Percentiles rank a stretch among this genome's conserved stretches.
These are phyloP conservation scores for Eciton burchellii DNA, from an alignment of 1,140 invertebrate genomes.

Conservation along the genomic window DNA sequence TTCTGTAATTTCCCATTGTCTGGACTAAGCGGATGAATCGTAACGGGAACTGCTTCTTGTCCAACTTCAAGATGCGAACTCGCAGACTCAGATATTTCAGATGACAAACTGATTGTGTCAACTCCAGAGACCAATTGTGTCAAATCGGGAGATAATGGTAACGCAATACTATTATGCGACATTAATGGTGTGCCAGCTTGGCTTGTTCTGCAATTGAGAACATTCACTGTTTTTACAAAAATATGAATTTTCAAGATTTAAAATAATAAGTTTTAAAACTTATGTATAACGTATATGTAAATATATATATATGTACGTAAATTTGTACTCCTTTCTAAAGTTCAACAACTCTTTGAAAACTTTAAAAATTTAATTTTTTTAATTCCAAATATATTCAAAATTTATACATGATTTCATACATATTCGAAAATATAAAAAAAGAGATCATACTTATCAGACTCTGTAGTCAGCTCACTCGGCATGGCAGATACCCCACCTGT, in stretches of 20 bases:
- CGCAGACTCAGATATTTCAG: slow-evolving; percentile 75
- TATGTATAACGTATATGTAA: too few species aligned
- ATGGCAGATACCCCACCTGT: slow-evolving; percentile 85
- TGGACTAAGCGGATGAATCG: slow-evolving; percentile 89
- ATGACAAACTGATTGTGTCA: slow-evolving; percentile 78
- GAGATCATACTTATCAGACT: slow-evolving; percentile 82
- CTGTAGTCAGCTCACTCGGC: slow-evolving; percentile 84
- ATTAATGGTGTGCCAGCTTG: slow-evolving; percentile 82
- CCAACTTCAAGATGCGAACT: slow-evolving; percentile 82
- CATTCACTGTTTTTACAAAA: background rate
- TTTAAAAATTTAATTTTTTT: slow-evolving; percentile 22
- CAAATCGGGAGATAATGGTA: slow-evolving; percentile 78
- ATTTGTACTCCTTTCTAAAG: too few species aligned
- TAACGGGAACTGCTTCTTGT: slow-evolving; percentile 85
- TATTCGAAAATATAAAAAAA: slow-evolving; percentile 1
- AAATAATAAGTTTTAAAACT: too few species aligned
- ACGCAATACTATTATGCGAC: slow-evolving; percentile 73
- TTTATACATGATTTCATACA: slow-evolving; percentile 10
- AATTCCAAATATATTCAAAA: slow-evolving; percentile 26
- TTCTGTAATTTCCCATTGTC: slow-evolving; percentile 81
- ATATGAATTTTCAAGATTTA: background rate
- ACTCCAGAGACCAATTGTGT: slow-evolving; percentile 25
- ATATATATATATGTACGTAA: too few species aligned
- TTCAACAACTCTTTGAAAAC: too few species aligned
- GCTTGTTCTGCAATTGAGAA: slow-evolving; percentile 77